Conservation (phyloP, 1,140 invertebrate species). For the Pseudomyrmex sp. region DNA sequence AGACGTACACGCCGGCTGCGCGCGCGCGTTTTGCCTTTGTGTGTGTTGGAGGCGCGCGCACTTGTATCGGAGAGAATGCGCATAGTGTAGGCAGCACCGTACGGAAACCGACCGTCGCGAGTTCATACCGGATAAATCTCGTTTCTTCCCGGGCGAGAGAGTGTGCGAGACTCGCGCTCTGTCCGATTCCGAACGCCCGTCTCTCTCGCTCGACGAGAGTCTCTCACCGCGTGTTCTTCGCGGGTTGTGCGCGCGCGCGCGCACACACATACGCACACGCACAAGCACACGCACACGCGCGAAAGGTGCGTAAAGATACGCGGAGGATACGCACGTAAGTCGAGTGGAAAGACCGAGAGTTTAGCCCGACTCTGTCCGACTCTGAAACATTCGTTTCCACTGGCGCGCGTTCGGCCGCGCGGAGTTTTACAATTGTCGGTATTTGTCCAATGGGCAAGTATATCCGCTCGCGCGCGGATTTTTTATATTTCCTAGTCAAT, state of each 20-base stretch:
- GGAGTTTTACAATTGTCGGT: background rate
- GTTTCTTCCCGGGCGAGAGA: slow-evolving; percentile 69
- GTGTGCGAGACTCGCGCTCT: slow-evolving; percentile 45
- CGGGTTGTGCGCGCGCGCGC: too few relatives aligned
- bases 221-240: slow-evolving; percentile 36
- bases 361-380: slow-evolving; percentile 65
- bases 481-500: too few relatives aligned
- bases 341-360: slow-evolving; percentile 55
- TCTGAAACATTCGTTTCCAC: slow-evolving; percentile 28
- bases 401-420: background rate
- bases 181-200: slow-evolving; percentile 11
- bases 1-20: too few relatives aligned
- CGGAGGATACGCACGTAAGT: slow-evolving; percentile 16
- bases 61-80: slow-evolving; percentile 68
- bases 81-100: slow-evolving; percentile 63
- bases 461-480: too few relatives aligned
- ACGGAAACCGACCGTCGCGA: slow-evolving; percentile 75
- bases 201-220: slow-evolving; percentile 45
- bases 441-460: background rate
- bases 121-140: slow-evolving; percentile 83
- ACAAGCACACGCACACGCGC: background rate
- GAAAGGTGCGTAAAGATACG: background rate
- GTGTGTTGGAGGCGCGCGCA: background rate
- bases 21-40: too few relatives aligned
- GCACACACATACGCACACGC: background rate